Conservation (phyloP, 2,888 invertebrate species). For the Fragum fragum region DNA sequence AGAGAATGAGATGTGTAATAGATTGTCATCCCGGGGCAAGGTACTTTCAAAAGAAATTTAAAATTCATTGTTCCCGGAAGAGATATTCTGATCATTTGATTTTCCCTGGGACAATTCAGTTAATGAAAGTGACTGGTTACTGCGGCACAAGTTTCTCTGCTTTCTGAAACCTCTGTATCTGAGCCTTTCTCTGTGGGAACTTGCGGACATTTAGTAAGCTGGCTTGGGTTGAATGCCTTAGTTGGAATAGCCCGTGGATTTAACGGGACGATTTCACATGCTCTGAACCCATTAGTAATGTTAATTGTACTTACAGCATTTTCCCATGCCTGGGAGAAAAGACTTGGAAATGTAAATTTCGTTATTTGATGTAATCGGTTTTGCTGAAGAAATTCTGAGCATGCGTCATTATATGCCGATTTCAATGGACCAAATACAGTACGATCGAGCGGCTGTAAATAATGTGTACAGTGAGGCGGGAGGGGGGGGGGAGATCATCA, state of each 20-base stretch:
- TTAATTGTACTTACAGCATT: conserved; percentile 31
- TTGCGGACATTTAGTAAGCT: neutral
- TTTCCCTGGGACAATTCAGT: too few species aligned
- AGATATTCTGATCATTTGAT: too few species aligned
- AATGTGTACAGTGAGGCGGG: conserved; percentile 48
- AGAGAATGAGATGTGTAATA: too few species aligned
- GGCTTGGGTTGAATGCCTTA: conserved; percentile 37
- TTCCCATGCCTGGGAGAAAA: conserved; percentile 58
- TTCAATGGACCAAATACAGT: conserved; percentile 26
- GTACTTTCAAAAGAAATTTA: too few species aligned
- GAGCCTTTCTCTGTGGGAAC: too few species aligned
- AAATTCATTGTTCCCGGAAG: too few species aligned
- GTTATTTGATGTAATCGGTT: conserved; percentile 35
- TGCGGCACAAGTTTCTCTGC: too few species aligned
- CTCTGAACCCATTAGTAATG: conserved; percentile 48
- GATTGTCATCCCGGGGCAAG: too few species aligned
- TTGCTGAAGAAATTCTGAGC: conserved; percentile 24
- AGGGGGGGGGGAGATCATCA: conserved; percentile 29
- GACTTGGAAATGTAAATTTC: conserved; percentile 51
- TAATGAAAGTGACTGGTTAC: too few species aligned
- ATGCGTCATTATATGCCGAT: neutral
- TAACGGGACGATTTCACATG: conserved; percentile 34
- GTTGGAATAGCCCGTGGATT: conserved; percentile 37
- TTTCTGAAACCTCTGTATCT: too few species aligned
- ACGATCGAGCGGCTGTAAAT: conserved; percentile 24